Percentiles rank a stretch among this genome's conserved stretches.
Conservation (phyloP, 2,797 vertebrate genomes). For the Anguilla megastoma region DNA sequence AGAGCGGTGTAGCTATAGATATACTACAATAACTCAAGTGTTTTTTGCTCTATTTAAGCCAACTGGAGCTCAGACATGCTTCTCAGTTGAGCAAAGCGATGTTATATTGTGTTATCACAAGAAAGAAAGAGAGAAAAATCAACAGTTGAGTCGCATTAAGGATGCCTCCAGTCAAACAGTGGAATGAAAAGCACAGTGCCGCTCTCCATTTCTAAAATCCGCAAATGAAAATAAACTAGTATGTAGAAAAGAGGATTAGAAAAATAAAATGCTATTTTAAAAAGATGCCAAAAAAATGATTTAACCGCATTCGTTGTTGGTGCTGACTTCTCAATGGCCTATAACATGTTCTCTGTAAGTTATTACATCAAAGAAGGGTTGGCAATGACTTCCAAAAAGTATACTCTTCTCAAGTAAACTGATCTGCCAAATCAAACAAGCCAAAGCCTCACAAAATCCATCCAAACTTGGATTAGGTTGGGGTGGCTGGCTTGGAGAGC, state of each 20-base stretch:
- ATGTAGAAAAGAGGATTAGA: slow-evolving; percentile 23
- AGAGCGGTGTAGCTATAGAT: not conserved
- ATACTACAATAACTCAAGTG: not conserved
- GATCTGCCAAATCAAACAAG: slow-evolving; percentile 36
- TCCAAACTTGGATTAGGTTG: slow-evolving; percentile 32
- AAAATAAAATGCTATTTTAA: slow-evolving; percentile 11
- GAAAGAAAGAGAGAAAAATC: not conserved
- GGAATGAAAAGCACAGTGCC: not conserved
- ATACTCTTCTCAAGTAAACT: slow-evolving; percentile 29
- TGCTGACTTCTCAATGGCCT: slow-evolving; percentile 12
- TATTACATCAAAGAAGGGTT: slow-evolving; percentile 21
- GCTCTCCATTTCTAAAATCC: slow-evolving; percentile 19
- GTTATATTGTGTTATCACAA: not conserved
- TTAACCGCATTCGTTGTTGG: slow-evolving; percentile 10
- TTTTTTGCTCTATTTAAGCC: not conserved
- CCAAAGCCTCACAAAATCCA: slow-evolving; percentile 23
- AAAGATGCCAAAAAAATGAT: not conserved
- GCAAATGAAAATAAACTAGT: slow-evolving; percentile 21
- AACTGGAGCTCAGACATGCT: not conserved
- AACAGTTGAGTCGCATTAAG: slow-evolving; percentile 6
- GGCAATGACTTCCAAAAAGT: slow-evolving; percentile 21
- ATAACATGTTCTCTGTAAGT: slow-evolving; percentile 21
- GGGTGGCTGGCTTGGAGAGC: slow-evolving; percentile 24
- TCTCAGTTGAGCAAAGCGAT: not conserved
- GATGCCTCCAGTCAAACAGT: not conserved